Evolutionary conservation across 2,797 vertebrate species (phyloP), one percentile per base, ranked within the genome.

Genomic region (Arctocebus calabarensis): DNA sequence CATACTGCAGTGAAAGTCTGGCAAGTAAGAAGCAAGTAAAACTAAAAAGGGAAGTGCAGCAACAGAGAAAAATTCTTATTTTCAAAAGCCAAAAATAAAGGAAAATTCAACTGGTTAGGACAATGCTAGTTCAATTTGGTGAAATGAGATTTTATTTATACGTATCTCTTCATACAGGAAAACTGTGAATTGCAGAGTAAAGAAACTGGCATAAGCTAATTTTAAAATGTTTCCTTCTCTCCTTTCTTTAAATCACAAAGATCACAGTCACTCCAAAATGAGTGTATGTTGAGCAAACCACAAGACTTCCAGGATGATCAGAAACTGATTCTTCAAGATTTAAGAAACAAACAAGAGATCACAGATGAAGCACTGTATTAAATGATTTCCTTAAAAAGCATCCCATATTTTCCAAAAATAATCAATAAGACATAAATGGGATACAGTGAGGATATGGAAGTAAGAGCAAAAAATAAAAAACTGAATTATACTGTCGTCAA

Each of bases 291-390:
- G 91, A 64, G 52, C 19, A 52, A 20, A 27, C 59, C 48, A 84
- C 71, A 88, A 48, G 68, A 94, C 68, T 78, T 83, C 74, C 59
- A 61, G 74, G 90, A 88, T 66, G 88, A 86, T 52, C 85, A 78
- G 62, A 32, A n/a, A 73, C 84, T 48, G 85, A 79, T 66, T 94
- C 78, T 90, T 79, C 29, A 94, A 83, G 91, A 92, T 64, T 68
- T 32, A 92, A 75, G 88, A 95, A 93, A 86, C 55, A 93, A 84
- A 84, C n/a, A 84, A 84, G 32, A 43, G 71, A 87, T 75, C 59
- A 77, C 94, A 90, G 45, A 48, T 14, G 77, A 81, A 74, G n/a
- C 64, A 82, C 45, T 4, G 2, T 43, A 88, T n/a, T 73, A 79
- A 57, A 92, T 48, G 68, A 20, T 77, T 88, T 57, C 52, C 73